phyloP scores from a whole-genome alignment of 2,888 invertebrate species.

The Netelia virgata region DNA sequence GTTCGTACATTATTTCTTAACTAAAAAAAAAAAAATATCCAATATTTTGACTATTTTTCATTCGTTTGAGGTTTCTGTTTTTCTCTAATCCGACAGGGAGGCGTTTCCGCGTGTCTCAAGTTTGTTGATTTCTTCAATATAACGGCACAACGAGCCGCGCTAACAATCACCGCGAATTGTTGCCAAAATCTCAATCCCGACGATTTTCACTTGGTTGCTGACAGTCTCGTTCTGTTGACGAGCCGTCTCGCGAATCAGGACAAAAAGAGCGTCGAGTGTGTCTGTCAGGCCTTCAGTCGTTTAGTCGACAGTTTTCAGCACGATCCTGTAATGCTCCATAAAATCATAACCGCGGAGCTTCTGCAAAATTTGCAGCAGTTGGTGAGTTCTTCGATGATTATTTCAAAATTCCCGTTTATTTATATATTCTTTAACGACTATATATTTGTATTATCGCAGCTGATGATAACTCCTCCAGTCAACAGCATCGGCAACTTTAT shows the following conservation, averaged over 20 bases:
- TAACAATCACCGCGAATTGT: slow-evolving; percentile 99
- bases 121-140: slow-evolving; percentile 99
- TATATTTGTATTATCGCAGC: slow-evolving; percentile 84
- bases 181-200: slow-evolving; percentile 97
- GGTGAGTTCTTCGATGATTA: slow-evolving; percentile 85
- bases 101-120: slow-evolving; percentile 97
- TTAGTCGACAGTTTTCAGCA: slow-evolving; percentile 98
- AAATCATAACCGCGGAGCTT: slow-evolving; percentile 96
- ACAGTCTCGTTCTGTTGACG: slow-evolving; percentile 94
- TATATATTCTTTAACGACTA: neutral
- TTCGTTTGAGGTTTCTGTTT: neutral
- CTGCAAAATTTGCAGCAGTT: slow-evolving; percentile 97
- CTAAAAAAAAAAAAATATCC: too few species aligned
- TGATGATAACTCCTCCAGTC: slow-evolving; percentile 97
- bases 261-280: slow-evolving; percentile 99
- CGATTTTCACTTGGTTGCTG: slow-evolving; percentile 97
- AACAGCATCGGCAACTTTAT: slow-evolving; percentile 98
- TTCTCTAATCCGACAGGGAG: slow-evolving; percentile 88
- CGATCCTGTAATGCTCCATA: slow-evolving; percentile 95
- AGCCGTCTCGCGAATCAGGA: slow-evolving; percentile 94
- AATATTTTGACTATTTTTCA: slow-evolving; percentile 29
- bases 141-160: slow-evolving; percentile 97
- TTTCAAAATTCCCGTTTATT: neutral
- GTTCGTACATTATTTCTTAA: slow-evolving; percentile 85
- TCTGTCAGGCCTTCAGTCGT: slow-evolving; percentile 98